Conservation (phyloP, 2,888 invertebrate species). For the Sclerodermus sp. region DNA sequence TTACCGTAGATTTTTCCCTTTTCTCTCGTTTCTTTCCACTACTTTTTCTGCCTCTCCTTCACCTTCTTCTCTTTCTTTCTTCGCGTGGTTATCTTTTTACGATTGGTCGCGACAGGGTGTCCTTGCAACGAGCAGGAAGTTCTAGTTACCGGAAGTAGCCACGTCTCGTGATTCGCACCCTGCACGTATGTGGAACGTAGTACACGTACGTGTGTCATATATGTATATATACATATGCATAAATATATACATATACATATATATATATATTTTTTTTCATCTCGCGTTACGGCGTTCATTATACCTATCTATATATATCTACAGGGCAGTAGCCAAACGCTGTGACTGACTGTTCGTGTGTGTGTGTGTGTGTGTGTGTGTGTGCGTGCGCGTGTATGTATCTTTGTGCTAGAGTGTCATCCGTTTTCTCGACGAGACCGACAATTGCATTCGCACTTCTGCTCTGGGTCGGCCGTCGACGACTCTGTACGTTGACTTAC, state of each 20-base stretch:
- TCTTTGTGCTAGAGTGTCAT: constrained; percentile 7
- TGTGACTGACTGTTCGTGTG: constrained; percentile 31
- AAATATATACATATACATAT: constrained; percentile 19
- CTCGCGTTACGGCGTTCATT: constrained; percentile 25
- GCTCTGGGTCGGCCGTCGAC: too few relatives aligned
- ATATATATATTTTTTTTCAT: constrained; percentile 32
- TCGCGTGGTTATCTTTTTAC: constrained; percentile 7
- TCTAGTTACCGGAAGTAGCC: neutral
- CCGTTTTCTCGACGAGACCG: constrained; percentile 18
- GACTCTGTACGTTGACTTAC: too few relatives aligned
- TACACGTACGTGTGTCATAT: constrained; percentile 17
- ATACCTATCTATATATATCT: constrained; percentile 43
- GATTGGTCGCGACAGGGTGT: constrained; percentile 12
- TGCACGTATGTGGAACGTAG: constrained; percentile 23
- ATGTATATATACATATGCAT: constrained; percentile 23
- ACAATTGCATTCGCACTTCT: too few relatives aligned
- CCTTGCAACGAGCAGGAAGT: constrained; percentile 14
- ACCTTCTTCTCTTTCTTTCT: too few relatives aligned
- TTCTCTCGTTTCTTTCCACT: too few relatives aligned
- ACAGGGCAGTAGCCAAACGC: constrained; percentile 46
- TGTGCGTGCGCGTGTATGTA: constrained; percentile 1
- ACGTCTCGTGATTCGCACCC: constrained; percentile 21
- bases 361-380: constrained; percentile 6
- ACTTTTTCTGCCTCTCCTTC: too few relatives aligned
- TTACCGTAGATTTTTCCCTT: constrained; percentile 6